These are phyloP conservation scores for Brienomyrus longianalis DNA, from an alignment of 2,113 vertebrate genomes.

Conservation along the genomic window DNA sequence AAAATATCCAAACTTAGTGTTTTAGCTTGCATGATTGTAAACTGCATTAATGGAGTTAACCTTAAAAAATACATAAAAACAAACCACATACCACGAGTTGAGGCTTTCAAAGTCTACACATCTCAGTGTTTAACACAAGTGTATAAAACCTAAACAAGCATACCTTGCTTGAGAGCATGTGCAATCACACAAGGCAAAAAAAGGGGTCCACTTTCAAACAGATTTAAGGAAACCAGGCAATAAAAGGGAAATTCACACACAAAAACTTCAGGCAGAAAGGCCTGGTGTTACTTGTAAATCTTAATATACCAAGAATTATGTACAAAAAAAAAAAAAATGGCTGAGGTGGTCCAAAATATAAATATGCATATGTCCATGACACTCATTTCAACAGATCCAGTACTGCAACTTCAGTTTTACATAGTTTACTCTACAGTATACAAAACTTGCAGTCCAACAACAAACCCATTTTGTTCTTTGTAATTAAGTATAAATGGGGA, in stretches of 20 bases:
- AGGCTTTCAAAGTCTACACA: conserved; percentile 36
- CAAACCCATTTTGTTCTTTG: conserved; percentile 47
- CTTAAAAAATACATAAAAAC: background rate
- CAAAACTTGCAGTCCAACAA: conserved; percentile 60
- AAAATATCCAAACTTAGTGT: conserved; percentile 19
- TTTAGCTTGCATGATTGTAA: conserved; percentile 25
- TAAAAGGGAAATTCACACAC: background rate
- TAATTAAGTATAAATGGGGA: conserved; percentile 52
- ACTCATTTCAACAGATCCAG: conserved; percentile 52
- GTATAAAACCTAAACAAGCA: conserved; percentile 45
- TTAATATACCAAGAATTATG: conserved; percentile 38
- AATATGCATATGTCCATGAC: conserved; percentile 34
- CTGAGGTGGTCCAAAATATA: background rate
- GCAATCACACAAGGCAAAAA: conserved; percentile 38
- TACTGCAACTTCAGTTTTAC: conserved; percentile 50
- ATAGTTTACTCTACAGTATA: conserved; percentile 58
- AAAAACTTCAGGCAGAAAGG: conserved; percentile 53
- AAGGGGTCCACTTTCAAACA: background rate
- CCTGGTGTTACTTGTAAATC: conserved; percentile 38
- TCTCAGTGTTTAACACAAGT: conserved; percentile 48
- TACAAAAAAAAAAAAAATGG: conserved; percentile 46
- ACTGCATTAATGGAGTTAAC: conserved; percentile 10
- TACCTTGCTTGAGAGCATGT: conserved; percentile 43
- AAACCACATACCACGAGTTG: background rate
- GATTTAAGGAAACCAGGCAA: conserved; percentile 30